Evolutionary conservation across 2,888 invertebrate species (phyloP).

Genomic region (Luperina testacea): DNA sequence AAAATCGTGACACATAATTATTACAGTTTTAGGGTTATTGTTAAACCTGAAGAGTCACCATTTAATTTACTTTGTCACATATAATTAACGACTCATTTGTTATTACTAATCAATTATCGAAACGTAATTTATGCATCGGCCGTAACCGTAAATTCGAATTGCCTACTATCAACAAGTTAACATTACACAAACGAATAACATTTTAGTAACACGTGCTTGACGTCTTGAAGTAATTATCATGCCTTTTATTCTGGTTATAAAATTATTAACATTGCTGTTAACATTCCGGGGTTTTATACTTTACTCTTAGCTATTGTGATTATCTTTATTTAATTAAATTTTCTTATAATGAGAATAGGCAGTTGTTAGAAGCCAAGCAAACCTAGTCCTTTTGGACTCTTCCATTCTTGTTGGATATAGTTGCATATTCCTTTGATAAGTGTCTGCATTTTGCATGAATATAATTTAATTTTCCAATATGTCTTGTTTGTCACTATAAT

Average conservation of each 20-base stretch:
- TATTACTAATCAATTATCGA: conserved; percentile 37
- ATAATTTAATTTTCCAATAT: not conserved
- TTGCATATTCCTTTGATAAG: not conserved
- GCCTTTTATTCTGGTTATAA: conserved; percentile 36
- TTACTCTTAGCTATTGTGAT: not conserved
- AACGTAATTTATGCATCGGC: conserved; percentile 34
- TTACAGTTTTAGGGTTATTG: conserved; percentile 4
- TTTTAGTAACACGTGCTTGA: conserved; percentile 42
- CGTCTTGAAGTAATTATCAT: conserved; percentile 37
- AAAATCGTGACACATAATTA: not conserved
- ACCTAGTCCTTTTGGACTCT: not conserved
- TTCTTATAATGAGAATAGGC: not conserved
- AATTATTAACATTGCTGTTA: conserved; percentile 16
- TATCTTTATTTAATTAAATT: conserved; percentile 2
- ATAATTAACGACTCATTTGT: conserved; percentile 31
- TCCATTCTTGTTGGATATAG: not conserved
- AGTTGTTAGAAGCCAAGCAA: not conserved
- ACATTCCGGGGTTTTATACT: conserved; percentile 17
- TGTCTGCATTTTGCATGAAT: not conserved
- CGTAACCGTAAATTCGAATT: conserved; percentile 19
- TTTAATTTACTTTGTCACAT: conserved; percentile 14
- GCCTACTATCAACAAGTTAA: conserved; percentile 9
- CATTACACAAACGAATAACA: conserved; percentile 23
- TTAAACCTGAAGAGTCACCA: not conserved
- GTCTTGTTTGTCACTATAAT: not conserved